Percentiles rank a stretch among this genome's conserved stretches.
Evolutionary conservation across 2,797 vertebrate genomes (phyloP).

Genomic region (Clamator glandarius): DNA sequence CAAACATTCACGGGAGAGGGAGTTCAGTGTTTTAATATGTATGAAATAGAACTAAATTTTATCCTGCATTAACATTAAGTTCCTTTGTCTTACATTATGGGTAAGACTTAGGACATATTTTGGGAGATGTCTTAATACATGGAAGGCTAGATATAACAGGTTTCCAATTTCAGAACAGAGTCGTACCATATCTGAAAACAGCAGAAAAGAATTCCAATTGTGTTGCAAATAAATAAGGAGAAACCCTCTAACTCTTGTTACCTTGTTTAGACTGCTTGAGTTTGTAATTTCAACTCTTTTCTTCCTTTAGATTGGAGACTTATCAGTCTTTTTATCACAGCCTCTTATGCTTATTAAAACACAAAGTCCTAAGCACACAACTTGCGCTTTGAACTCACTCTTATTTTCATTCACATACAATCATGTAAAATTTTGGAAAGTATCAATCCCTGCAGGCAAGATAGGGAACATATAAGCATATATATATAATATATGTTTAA

Average conservation of each 20-base stretch:
- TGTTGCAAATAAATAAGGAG: background rate
- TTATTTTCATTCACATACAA: slow-evolving; percentile 53
- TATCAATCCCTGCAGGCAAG: background rate
- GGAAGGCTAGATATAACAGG: background rate
- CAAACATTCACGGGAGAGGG: background rate
- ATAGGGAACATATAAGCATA: background rate
- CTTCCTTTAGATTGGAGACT: background rate
- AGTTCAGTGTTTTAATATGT: background rate
- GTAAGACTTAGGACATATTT: background rate
- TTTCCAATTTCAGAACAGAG: background rate
- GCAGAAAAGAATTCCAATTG: background rate
- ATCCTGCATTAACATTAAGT: background rate
- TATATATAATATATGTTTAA: background rate
- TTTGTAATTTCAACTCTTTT: slow-evolving; percentile 26
- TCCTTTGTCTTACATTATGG: background rate
- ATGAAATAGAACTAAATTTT: background rate
- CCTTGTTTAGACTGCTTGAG: background rate
- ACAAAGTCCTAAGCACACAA: background rate
- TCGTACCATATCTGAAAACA: background rate
- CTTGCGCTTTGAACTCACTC: slow-evolving; percentile 59
- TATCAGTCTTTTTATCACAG: background rate
- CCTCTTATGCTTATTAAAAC: slow-evolving; percentile 25
- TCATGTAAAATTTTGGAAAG: slow-evolving; percentile 36
- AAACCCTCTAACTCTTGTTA: background rate
- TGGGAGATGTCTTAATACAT: background rate